Percentiles rank a stretch among this genome's conserved stretches.
Evolutionary conservation across 2,888 invertebrate genomes (phyloP).

Genomic region (Diarsia dahlii): DNA sequence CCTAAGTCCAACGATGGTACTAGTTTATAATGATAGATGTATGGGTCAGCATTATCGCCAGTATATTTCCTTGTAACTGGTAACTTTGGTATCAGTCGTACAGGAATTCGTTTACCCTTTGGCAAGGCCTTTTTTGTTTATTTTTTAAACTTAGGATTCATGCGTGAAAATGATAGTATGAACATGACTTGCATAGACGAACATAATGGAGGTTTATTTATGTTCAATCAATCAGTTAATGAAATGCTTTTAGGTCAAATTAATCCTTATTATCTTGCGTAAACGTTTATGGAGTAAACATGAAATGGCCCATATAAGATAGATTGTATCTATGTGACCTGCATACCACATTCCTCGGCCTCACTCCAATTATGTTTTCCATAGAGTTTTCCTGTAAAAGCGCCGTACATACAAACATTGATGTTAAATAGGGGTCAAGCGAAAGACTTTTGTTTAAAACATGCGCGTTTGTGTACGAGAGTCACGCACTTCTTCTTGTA

Average conservation of each 20-base stretch:
- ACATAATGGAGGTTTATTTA: neutral
- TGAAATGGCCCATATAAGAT: neutral
- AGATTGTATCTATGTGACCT: constrained; percentile 7
- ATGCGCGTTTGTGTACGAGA: constrained; percentile 44
- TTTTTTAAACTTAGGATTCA: neutral
- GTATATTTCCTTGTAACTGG: neutral
- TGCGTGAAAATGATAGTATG: neutral
- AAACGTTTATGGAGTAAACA: neutral
- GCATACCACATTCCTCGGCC: constrained; percentile 25
- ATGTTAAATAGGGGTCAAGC: constrained; percentile 50
- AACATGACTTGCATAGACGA: neutral
- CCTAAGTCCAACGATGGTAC: neutral
- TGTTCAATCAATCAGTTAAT: neutral
- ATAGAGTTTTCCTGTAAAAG: constrained; percentile 52
- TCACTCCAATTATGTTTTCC: constrained; percentile 33
- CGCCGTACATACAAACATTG: neutral
- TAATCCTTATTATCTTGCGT: neutral
- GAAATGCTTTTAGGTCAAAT: neutral
- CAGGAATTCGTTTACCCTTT: neutral
- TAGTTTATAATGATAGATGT: neutral
- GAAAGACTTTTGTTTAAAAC: constrained; percentile 45
- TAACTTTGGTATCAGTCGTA: neutral
- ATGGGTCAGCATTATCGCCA: neutral
- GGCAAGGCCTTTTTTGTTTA: neutral
- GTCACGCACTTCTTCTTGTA: constrained; percentile 45